Evolutionary conservation across 2,113 vertebrate species (phyloP), one percentile per base, ranked within the genome.

Genomic region (Malurus cyaneus): DNA sequence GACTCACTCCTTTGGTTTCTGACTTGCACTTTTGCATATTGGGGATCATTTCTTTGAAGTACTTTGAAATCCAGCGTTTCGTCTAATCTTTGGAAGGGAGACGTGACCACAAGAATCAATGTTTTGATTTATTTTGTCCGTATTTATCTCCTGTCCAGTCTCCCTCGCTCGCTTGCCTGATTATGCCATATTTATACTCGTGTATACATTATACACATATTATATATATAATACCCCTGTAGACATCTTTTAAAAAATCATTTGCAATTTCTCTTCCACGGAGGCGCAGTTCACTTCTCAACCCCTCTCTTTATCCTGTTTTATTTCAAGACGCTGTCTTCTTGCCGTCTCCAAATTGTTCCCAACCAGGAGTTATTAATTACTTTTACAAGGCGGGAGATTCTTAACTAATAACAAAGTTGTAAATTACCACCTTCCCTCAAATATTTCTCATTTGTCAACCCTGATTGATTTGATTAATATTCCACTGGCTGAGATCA

Each of bases 391-490:
- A 98, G 95, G 95, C 95, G 79, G 96, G 93, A 85, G 85, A 97
- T 97, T 98, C 97, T 98, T 98, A 98, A 98, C 97, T 98, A 98
- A 98, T 97, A 97, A 97, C 97, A 96, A 98, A 98, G 96, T 98
- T 98, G 97, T 98, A 98, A 98, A 98, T 98, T 97, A 96, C 94
- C 97, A 95, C 97, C 95, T 98, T 97, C 97, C 94, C 94, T 96
- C 96, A 94, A 94, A 97, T 97, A 98, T 97, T 98, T 97, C 97
- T 97, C 97, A 97, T 98, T 96, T 98, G 98, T 98, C 98, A 98
- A 82, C 90, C 95, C 92, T 97, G 97, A 98, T 97, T 97, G 97
- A 98, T 97, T 97, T 97, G 97, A 97, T 98, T 97, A 97, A 97
- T 97, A 97, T 97, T 97, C 93, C 59, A 36, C 79, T 85, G 95